Percentiles rank a stretch among this genome's conserved stretches.
phyloP scores from a whole-genome alignment of 2,888 invertebrate genomes.

The Magallana nippona region DNA sequence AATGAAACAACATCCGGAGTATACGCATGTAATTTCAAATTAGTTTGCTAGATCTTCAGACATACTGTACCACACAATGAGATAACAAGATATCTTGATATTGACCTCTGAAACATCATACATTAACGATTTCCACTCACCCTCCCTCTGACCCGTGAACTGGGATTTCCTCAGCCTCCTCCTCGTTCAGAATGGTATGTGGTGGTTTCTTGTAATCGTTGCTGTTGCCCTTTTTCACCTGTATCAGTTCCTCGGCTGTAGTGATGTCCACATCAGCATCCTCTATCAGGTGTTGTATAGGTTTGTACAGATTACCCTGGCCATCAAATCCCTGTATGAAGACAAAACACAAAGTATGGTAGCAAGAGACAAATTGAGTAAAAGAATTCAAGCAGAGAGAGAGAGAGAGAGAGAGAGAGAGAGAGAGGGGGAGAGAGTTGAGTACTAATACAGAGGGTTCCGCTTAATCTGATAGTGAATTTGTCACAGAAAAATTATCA shows the following conservation, averaged over 20 bases:
- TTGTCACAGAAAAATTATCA: too few species aligned
- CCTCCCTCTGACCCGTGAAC: slow-evolving; percentile 74
- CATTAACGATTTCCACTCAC: slow-evolving; percentile 51
- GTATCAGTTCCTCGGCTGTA: slow-evolving; percentile 37
- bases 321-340: slow-evolving; percentile 58
- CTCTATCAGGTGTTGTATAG: slow-evolving; percentile 63
- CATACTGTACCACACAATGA: too few species aligned
- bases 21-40: too few species aligned
- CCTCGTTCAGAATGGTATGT: slow-evolving; percentile 76
- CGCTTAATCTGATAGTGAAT: too few species aligned
- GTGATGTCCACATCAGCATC: slow-evolving; percentile 57
- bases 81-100: too few species aligned
- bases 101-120: not conserved
- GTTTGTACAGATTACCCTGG: slow-evolving; percentile 66
- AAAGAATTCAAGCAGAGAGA: too few species aligned
- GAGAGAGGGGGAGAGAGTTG: too few species aligned
- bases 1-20: too few species aligned
- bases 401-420: too few species aligned
- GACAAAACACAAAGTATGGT: not conserved
- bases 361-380: too few species aligned
- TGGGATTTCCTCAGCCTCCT: slow-evolving; percentile 75
- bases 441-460: too few species aligned
- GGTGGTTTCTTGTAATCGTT: slow-evolving; percentile 65
- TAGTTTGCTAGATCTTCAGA: too few species aligned
- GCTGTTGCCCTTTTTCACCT: slow-evolving; percentile 40